phyloP scores from a whole-genome alignment of 2,888 invertebrate species.

The Drosophila rellima region DNA sequence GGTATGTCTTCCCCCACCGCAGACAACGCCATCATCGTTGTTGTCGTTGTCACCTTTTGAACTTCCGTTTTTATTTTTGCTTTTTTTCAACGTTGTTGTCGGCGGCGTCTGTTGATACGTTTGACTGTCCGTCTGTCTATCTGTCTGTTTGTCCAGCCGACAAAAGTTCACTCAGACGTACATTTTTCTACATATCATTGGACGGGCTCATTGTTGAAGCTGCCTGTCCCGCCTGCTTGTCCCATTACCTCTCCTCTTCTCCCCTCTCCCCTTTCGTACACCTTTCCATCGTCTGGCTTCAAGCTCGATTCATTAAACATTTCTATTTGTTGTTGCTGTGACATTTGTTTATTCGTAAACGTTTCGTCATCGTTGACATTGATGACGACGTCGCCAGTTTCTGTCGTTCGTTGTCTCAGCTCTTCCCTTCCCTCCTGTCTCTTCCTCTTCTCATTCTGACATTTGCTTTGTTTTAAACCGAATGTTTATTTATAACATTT shows the following conservation, averaged over 20 bases:
- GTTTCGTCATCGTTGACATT: conserved; percentile 77
- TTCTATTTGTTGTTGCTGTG: conserved; percentile 67
- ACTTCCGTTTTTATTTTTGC: conserved; percentile 70
- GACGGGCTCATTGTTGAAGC: conserved; percentile 57
- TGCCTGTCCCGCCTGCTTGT: not conserved
- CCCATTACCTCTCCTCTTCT: not conserved
- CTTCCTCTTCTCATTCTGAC: conserved; percentile 16
- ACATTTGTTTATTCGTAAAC: conserved; percentile 70
- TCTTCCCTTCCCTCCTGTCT: conserved; percentile 4
- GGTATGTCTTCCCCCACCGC: conserved; percentile 11
- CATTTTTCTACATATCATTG: conserved; percentile 68
- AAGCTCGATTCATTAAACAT: conserved; percentile 74
- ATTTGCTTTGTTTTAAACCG: conserved; percentile 50
- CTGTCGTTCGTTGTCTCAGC: conserved; percentile 15
- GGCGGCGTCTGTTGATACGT: conserved; percentile 57
- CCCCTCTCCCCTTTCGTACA: not conserved
- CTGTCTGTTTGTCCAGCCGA: conserved; percentile 24
- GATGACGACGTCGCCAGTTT: conserved; percentile 32
- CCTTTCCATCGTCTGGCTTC: conserved; percentile 14
- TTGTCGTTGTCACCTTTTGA: conserved; percentile 76
- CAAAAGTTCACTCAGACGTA: conserved; percentile 71
- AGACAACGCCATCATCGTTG: conserved; percentile 23
- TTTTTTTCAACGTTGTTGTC: conserved; percentile 22
- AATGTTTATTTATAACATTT: conserved; percentile 46
- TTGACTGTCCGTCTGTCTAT: conserved; percentile 28